A percentile compares a stretch with the other conserved stretches of the same genome.
phyloP scores from a whole-genome alignment of 92 coral and sea anemone species.

The Epizoanthus fatuus region DNA sequence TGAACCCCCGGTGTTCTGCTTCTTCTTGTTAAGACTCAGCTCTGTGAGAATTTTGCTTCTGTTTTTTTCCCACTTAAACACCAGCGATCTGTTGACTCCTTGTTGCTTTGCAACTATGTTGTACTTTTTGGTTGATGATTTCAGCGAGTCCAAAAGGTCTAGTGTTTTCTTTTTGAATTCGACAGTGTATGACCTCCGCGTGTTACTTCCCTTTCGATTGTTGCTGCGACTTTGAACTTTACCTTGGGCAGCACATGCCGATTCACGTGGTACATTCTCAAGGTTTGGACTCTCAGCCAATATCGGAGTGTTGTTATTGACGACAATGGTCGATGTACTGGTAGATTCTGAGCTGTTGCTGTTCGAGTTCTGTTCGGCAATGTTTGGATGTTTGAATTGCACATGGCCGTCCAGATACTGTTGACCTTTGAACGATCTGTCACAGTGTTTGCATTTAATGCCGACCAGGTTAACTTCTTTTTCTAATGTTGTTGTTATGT shows the following conservation, averaged over 20 bases:
- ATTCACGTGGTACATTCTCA: slow-evolving; percentile 49
- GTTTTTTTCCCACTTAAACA: slow-evolving; percentile 36
- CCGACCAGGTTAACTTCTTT: slow-evolving; percentile 55
- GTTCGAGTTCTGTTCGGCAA: slow-evolving; percentile 50
- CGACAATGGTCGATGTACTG: slow-evolving; percentile 52
- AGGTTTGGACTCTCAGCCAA: slow-evolving; percentile 45
- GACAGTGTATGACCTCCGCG: slow-evolving; percentile 32
- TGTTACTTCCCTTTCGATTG: slow-evolving; percentile 37
- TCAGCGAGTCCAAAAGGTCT: slow-evolving; percentile 19
- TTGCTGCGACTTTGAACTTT: slow-evolving; percentile 45
- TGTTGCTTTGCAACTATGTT: slow-evolving; percentile 31
- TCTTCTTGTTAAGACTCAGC: slow-evolving; percentile 54
- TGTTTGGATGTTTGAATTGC: slow-evolving; percentile 55
- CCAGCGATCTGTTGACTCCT: slow-evolving; percentile 27
- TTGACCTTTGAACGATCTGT: slow-evolving; percentile 60
- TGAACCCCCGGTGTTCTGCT: slow-evolving; percentile 39
- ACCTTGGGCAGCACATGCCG: slow-evolving; percentile 34
- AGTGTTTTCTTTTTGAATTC: slow-evolving; percentile 40
- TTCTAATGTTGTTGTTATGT: slow-evolving; percentile 55
- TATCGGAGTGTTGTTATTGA: slow-evolving; percentile 51
- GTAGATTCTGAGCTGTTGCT: slow-evolving; percentile 54
- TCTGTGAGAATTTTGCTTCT: slow-evolving; percentile 47
- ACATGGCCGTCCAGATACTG: slow-evolving; percentile 61
- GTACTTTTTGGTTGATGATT: slow-evolving; percentile 32
- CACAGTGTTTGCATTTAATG: slow-evolving; percentile 54